These are phyloP conservation scores for Phalacrocorax aristotelis DNA, from an alignment of 2,113 vertebrate species.

Conservation along the genomic window DNA sequence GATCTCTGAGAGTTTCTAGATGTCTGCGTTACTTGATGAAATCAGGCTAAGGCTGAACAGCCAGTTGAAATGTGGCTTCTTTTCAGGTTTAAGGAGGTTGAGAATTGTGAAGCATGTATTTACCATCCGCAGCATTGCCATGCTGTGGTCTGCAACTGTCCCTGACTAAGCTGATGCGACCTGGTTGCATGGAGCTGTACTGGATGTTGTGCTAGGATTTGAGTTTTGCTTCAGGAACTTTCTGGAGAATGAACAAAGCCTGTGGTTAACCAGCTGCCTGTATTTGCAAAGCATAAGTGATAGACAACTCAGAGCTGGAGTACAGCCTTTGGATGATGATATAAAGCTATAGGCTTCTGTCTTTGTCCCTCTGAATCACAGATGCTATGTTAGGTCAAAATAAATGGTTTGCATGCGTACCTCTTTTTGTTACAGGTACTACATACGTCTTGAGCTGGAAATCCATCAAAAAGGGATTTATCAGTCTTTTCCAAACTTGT, in stretches of 20 bases:
- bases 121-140: rapidly evolving
- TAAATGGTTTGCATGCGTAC: background rate
- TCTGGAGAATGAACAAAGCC: background rate
- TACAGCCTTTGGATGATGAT: background rate
- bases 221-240: background rate
- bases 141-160: background rate
- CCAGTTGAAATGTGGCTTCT: background rate
- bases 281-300: background rate
- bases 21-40: background rate
- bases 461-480: background rate
- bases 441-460: background rate
- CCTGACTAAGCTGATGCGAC: background rate
- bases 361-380: background rate
- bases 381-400: background rate
- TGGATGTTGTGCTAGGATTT: background rate
- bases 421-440: background rate
- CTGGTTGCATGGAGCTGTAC: background rate
- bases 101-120: background rate
- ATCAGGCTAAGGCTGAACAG: background rate
- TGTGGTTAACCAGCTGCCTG: background rate
- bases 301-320: background rate
- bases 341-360: background rate
- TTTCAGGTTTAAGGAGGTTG: background rate
- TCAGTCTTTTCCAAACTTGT: background rate
- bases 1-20: background rate